Conservation (phyloP, 2,113 vertebrate species). For the Misgurnus anguillicaudatus region DNA sequence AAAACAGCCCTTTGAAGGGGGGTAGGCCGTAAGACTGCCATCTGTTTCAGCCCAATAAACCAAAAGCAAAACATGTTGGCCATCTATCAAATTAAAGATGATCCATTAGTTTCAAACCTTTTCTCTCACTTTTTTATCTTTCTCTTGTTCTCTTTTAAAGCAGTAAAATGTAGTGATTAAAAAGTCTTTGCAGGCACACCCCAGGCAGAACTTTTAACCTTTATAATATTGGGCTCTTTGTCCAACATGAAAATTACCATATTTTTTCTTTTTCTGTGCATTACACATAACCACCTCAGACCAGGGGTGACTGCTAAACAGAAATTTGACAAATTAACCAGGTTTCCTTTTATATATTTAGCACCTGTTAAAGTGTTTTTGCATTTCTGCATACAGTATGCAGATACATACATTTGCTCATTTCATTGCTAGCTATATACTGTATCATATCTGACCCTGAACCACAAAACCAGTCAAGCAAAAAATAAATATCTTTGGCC, state of each 20-base stretch:
- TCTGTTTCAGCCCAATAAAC: slow-evolving; percentile 11
- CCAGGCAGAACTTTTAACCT: neutral
- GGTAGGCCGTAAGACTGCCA: slow-evolving; percentile 20
- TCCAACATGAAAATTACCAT: neutral
- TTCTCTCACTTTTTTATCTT: neutral
- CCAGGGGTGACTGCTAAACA: neutral
- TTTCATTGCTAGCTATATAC: no score
- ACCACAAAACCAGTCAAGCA: no score
- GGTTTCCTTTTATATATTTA: neutral
- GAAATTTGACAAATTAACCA: neutral
- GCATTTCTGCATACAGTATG: neutral
- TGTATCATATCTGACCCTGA: no score
- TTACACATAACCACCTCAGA: neutral
- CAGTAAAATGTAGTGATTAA: slow-evolving; percentile 8
- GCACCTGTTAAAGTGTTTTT: neutral
- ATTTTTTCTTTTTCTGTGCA: neutral
- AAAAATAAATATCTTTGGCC: no score
- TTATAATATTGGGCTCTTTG: neutral
- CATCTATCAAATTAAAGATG: slow-evolving; percentile 29
- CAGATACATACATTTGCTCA: no score
- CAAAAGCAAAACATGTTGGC: slow-evolving; percentile 8
- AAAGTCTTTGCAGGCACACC: neutral
- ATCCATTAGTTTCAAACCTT: slow-evolving; percentile 8
- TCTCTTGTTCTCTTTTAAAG: neutral
- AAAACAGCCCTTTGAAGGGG: slow-evolving; percentile 15